phyloP scores from a whole-genome alignment of 2,797 vertebrate genomes.

The Anniella stebbinsi region DNA sequence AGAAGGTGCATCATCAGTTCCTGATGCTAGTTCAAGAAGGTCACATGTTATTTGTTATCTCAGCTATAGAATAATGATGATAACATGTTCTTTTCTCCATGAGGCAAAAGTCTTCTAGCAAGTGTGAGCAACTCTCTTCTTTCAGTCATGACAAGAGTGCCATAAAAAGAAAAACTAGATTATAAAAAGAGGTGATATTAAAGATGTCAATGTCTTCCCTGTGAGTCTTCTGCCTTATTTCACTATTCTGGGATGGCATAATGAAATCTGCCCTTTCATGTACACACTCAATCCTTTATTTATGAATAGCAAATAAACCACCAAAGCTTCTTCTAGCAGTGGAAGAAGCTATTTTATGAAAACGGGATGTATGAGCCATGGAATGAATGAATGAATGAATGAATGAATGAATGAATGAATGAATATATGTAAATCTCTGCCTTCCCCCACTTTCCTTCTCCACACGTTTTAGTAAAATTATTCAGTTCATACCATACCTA shows the following conservation, averaged over 20 bases:
- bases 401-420: not conserved
- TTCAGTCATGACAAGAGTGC: not conserved
- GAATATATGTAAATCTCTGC: conserved; percentile 64
- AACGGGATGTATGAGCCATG: conserved; percentile 57
- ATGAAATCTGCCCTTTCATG: conserved; percentile 66
- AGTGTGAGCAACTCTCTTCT: not conserved
- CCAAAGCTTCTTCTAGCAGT: conserved; percentile 62
- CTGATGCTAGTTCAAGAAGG: not conserved
- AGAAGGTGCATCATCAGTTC: not conserved
- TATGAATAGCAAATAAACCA: conserved; percentile 70
- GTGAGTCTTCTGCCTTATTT: conserved; percentile 27
- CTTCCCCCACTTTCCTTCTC: conserved; percentile 51
- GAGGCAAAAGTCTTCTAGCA: not conserved
- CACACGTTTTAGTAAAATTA: conserved; percentile 60
- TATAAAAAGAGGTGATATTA: conserved; percentile 23
- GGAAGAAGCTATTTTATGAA: conserved; percentile 68
- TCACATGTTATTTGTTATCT: conserved; percentile 8
- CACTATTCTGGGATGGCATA: conserved; percentile 47
- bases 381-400: conserved; percentile 43
- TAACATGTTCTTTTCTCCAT: not conserved
- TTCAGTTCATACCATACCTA: conserved; percentile 33
- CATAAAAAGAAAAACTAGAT: conserved; percentile 23
- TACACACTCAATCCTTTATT: conserved; percentile 69
- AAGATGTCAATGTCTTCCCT: conserved; percentile 34
- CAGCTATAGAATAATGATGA: not conserved